phyloP scores from a whole-genome alignment of 2,113 vertebrate genomes.

The Amblyopsis rosae region DNA sequence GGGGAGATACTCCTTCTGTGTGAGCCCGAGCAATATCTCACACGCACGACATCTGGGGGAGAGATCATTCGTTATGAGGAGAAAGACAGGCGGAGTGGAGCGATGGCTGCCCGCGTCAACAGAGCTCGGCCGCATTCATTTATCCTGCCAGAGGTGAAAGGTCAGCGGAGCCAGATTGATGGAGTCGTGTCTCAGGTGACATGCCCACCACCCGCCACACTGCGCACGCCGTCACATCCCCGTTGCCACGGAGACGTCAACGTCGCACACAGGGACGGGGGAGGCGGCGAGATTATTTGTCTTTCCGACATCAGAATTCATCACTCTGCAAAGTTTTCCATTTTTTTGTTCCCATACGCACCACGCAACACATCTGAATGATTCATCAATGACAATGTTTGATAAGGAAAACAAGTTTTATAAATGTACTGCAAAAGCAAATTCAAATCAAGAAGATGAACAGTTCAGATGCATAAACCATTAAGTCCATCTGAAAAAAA shows the following conservation, averaged over 20 bases:
- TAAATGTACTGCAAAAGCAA: not conserved
- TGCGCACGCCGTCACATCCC: constrained; percentile 53
- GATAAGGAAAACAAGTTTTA: constrained; percentile 2
- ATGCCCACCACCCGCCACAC: constrained; percentile 58
- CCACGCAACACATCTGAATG: not conserved
- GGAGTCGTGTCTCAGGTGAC: constrained; percentile 66
- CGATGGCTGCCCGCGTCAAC: constrained; percentile 4
- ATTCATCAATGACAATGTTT: not conserved
- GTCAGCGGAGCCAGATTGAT: constrained; percentile 64
- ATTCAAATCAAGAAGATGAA: not conserved
- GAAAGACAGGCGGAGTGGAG: constrained; percentile 16
- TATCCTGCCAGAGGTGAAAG: constrained; percentile 21
- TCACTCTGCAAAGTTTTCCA: constrained; percentile 21
- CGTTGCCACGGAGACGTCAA: constrained; percentile 24
- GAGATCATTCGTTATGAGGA: constrained; percentile 24
- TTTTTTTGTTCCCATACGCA: constrained; percentile 10
- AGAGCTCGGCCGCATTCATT: constrained; percentile 37
- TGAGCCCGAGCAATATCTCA: constrained; percentile 31
- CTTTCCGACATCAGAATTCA: constrained; percentile 26
- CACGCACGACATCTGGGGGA: constrained; percentile 20
- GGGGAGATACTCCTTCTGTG: constrained; percentile 26
- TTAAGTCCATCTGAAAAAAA: no score
- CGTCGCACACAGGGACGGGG: constrained; percentile 21
- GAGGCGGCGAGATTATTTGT: constrained; percentile 23
- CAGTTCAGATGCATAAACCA: no score